Conservation (phyloP, 2,113 vertebrate genomes). For the Pleuronectes platessa region DNA sequence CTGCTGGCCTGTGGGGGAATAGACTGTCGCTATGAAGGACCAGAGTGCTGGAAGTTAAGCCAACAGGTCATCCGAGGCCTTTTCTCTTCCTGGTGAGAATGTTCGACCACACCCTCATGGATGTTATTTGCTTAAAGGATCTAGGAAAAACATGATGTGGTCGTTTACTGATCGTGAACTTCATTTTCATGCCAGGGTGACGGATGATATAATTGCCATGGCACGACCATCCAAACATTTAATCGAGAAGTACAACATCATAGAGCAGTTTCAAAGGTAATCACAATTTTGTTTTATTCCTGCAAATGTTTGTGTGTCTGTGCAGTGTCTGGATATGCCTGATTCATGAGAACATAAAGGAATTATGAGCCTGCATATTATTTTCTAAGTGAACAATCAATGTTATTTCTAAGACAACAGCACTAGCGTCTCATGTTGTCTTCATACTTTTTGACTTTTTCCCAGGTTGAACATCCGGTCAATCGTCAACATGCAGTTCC, state of each 20-base stretch:
- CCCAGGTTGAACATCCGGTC: slow-evolving; percentile 83
- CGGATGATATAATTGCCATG: slow-evolving; percentile 85
- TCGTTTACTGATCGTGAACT: neutral
- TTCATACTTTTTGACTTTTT: neutral
- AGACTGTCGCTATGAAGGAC: slow-evolving; percentile 85
- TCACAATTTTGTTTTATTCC: slow-evolving; percentile 3
- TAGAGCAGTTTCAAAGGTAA: slow-evolving; percentile 85
- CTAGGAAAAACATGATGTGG: neutral
- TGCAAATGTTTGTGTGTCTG: neutral
- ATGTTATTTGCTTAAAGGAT: neutral
- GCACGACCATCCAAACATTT: slow-evolving; percentile 81
- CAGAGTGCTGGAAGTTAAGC: slow-evolving; percentile 80
- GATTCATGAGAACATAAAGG: neutral
- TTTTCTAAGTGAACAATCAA: no score
- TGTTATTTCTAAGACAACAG: no score
- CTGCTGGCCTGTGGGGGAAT: slow-evolving; percentile 83
- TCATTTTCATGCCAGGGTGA: slow-evolving; percentile 76
- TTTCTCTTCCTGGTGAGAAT: slow-evolving; percentile 84
- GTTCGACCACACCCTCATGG: neutral
- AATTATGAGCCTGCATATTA: no score
- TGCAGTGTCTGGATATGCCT: no score
- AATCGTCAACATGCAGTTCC: slow-evolving; percentile 85
- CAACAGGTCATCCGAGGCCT: slow-evolving; percentile 84
- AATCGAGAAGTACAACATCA: slow-evolving; percentile 82
- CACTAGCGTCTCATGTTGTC: no score